Percentiles rank a stretch among this genome's conserved stretches.
Evolutionary conservation across 1,140 invertebrate species (phyloP).

Genomic region (Nilaparvata lugens): DNA sequence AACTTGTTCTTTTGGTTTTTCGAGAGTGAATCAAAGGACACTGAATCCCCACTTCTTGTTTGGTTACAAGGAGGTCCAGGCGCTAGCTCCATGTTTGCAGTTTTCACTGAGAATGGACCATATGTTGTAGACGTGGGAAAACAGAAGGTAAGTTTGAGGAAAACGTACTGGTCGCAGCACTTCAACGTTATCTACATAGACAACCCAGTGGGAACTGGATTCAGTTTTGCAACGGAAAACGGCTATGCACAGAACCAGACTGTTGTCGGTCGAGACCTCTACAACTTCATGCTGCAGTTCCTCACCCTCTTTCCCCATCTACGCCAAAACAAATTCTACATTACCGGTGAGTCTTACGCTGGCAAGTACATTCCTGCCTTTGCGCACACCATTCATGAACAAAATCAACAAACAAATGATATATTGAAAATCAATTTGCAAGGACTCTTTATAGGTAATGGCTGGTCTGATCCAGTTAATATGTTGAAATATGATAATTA

Average conservation of each 20-base stretch:
- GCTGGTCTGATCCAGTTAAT: slow-evolving; percentile 66
- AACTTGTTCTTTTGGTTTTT: slow-evolving; percentile 76
- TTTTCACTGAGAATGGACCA: slow-evolving; percentile 54
- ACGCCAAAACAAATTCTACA: slow-evolving; percentile 56
- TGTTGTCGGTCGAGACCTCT: slow-evolving; percentile 32
- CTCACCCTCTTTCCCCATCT: slow-evolving; percentile 61
- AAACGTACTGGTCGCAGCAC: slow-evolving; percentile 11
- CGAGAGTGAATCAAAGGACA: slow-evolving; percentile 42
- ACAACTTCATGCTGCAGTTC: slow-evolving; percentile 43
- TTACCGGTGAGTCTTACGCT: slow-evolving; percentile 80
- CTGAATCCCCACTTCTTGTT: slow-evolving; percentile 51
- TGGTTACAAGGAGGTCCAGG: slow-evolving; percentile 74
- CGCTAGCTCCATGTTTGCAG: slow-evolving; percentile 52
- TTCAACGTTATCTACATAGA: slow-evolving; percentile 59
- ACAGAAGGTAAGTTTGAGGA: slow-evolving; percentile 33
- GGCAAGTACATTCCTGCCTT: slow-evolving; percentile 75
- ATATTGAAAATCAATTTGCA: slow-evolving; percentile 46
- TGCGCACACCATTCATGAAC: slow-evolving; percentile 61
- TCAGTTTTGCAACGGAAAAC: slow-evolving; percentile 55
- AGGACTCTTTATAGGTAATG: slow-evolving; percentile 76
- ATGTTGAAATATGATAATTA: slow-evolving; percentile 70
- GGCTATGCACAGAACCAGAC: slow-evolving; percentile 58
- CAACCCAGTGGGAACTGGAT: slow-evolving; percentile 41
- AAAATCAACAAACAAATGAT: slow-evolving; percentile 46
- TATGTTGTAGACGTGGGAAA: neutral